Percentiles rank a stretch among this genome's conserved stretches.
phyloP scores from a whole-genome alignment of 2,113 vertebrate genomes.

The Micronycteris hirsuta region DNA sequence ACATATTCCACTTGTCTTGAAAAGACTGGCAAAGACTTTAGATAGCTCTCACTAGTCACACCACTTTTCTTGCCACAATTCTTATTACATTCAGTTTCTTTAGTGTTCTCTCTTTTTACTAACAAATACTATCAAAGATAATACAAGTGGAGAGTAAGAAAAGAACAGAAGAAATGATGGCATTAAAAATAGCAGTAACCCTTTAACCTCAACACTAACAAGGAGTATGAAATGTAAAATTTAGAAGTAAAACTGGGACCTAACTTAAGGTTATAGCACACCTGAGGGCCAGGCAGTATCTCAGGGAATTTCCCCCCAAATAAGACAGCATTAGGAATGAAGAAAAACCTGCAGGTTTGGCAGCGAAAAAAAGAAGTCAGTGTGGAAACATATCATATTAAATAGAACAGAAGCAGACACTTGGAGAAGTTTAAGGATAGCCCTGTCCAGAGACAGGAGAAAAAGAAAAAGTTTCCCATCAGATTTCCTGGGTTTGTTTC shows the following conservation, averaged over 20 bases:
- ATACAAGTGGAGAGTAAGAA: not conserved
- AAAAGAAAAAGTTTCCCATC: not conserved
- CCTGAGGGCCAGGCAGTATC: not conserved
- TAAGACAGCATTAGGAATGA: slow-evolving; percentile 1
- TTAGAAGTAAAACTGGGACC: not conserved
- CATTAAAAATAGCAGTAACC: not conserved
- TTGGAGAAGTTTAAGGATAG: not conserved
- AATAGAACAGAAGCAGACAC: not conserved
- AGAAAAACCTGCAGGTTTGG: not conserved
- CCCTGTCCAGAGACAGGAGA: not conserved
- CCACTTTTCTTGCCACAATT: not conserved
- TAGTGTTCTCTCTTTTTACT: slow-evolving; percentile 11
- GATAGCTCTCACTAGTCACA: not conserved
- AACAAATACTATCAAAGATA: not conserved
- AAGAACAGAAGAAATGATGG: not conserved
- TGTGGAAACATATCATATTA: not conserved
- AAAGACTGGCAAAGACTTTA: not conserved
- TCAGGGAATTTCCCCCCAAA: not conserved
- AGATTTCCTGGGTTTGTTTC: not conserved
- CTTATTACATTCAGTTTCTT: not conserved
- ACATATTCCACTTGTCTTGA: not conserved
- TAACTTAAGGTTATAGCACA: not conserved
- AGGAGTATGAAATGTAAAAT: not conserved
- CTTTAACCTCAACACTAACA: not conserved
- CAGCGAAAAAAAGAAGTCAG: not conserved